Evolutionary conservation across 2,888 invertebrate genomes (phyloP), one percentile per base, ranked within the genome.

Genomic region (Eumacrocentrus americanus): DNA sequence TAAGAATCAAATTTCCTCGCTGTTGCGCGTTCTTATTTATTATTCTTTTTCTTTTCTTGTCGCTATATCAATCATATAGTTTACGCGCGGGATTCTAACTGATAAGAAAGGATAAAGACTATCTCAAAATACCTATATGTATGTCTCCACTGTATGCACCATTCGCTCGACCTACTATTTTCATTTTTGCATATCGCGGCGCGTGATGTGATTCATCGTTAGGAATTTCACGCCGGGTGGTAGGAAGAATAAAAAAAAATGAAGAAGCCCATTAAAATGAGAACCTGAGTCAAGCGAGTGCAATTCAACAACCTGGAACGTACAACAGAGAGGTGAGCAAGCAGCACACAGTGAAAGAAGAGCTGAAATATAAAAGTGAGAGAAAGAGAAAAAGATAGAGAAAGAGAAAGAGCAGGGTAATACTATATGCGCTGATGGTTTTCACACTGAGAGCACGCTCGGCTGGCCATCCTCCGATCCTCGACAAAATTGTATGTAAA

Each of bases 171-270:
- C 55, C n/a, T n/a, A n/a, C 55, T 55, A 50, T 60, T 60, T 54
- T 55, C 16, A 54, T 51, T 51, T 60, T 56, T 47, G 25, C 58
- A 51, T 60, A 58, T 60, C 56, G 60, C 61, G 54, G 57, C 54
- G 58, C 29, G 63, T 58, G 47, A 40, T 47, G 48, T 70, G 73
- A 72, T 69, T 72, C 71, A 70, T 64, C 62, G 60, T 63, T 64
- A 55, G 68, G 70, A 68, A 68, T 70, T 67, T 62, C 61, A 63
- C 55, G 67, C 67, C 62, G 58, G 16, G 11, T 16, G 60, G 61
- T 54, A 53, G 62, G 42, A 60, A 55, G 60, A 42, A 61, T 59
- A 60, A 60, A 53, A 63, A 46, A 56, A 53, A 46, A 60, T 55
- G 50, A 54, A 60, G 50, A 54, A 55, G 60, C 47, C 60, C 50